Evolutionary conservation across 2,888 invertebrate genomes (phyloP).

Genomic region (Piscicola geometra): DNA sequence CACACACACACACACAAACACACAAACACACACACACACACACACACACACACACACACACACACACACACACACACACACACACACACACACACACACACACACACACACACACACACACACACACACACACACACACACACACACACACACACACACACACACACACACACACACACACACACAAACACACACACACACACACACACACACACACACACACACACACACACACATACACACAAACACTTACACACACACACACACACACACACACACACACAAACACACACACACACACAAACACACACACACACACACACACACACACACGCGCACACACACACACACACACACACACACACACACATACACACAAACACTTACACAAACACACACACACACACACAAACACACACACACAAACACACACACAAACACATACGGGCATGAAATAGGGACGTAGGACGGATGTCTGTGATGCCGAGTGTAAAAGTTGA

Average conservation of each 20-base stretch:
- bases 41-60: not conserved
- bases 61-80: constrained; percentile 23
- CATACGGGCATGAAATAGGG: too few species aligned
- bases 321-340: constrained; percentile 11
- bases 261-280: constrained; percentile 21
- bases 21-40: constrained; percentile 15
- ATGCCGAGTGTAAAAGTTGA: too few species aligned
- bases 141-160: constrained; percentile 15
- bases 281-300: constrained; percentile 13
- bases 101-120: constrained; percentile 21
- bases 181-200: constrained; percentile 15
- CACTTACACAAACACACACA: not conserved
- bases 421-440: too few species aligned
- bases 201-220: constrained; percentile 1
- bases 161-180: not conserved
- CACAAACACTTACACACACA: constrained; percentile 12
- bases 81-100: constrained; percentile 17
- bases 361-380: not conserved
- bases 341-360: not conserved
- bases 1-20: not conserved
- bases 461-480: too few species aligned
- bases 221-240: constrained; percentile 19
- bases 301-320: constrained; percentile 17
- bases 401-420: not conserved
- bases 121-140: constrained; percentile 12